Evolutionary conservation across 1,140 invertebrate genomes (phyloP).

Genomic region (Lepidurus couesii): DNA sequence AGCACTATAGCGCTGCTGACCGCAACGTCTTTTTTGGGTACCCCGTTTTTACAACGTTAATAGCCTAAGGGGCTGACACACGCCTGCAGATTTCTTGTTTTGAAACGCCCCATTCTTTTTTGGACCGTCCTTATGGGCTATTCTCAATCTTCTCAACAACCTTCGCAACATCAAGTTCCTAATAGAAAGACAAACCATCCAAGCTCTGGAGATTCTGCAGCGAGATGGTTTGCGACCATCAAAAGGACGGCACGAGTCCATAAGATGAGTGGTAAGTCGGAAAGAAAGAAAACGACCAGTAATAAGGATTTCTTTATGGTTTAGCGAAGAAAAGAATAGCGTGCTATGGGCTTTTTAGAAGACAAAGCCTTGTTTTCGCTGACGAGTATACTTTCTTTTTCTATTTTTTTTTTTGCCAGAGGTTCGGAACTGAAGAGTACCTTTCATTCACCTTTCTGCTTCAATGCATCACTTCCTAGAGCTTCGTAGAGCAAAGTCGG

Average conservation of each 20-base stretch:
- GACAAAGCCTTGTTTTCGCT: constrained; percentile 15
- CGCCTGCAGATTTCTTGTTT: background rate
- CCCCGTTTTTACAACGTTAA: background rate
- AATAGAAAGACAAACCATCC: background rate
- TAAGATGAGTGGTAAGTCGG: background rate
- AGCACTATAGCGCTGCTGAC: background rate
- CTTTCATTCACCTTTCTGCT: background rate
- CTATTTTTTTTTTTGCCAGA: background rate
- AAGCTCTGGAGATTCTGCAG: background rate
- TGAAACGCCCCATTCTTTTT: background rate
- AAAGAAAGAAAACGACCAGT: background rate
- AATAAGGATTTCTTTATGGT: background rate
- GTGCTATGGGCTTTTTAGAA: background rate
- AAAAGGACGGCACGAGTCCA: background rate
- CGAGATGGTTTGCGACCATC: background rate
- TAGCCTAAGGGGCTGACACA: constrained; percentile 7
- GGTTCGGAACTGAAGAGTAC: background rate
- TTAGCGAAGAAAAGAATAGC: background rate
- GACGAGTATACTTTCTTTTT: background rate
- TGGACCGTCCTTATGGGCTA: background rate
- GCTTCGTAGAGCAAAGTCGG: too few species aligned
- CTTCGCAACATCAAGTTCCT: constrained; percentile 3
- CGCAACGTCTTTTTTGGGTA: background rate
- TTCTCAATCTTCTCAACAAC: background rate
- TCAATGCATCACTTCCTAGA: background rate